These are phyloP conservation scores for Pitangus sulphuratus DNA, from an alignment of 2,797 vertebrate species.

Conservation along the genomic window DNA sequence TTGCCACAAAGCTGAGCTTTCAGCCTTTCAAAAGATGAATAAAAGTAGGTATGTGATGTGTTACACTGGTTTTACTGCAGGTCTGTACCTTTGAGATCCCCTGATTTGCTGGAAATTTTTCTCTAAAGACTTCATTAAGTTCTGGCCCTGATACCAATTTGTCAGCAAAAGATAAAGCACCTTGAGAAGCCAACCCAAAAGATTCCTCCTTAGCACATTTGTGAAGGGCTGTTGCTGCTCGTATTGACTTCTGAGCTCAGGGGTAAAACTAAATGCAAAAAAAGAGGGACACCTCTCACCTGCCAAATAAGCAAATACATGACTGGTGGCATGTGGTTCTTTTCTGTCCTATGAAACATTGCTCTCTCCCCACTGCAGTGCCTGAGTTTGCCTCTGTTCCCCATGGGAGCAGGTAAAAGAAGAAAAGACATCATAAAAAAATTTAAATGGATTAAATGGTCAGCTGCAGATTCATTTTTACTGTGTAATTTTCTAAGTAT, in stretches of 20 bases:
- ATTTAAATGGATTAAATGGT: background rate
- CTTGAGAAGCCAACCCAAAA: background rate
- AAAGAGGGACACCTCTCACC: too few relatives aligned
- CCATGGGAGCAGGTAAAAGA: background rate
- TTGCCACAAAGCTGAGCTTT: background rate
- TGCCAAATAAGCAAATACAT: background rate
- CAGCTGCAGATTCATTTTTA: background rate
- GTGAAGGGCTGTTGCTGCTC: background rate
- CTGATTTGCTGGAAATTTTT: background rate
- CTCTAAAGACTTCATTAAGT: background rate
- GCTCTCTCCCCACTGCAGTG: background rate
- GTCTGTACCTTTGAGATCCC: background rate
- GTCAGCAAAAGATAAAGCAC: background rate
- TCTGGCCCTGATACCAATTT: background rate
- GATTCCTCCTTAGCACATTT: background rate
- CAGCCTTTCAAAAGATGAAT: background rate
- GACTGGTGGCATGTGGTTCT: background rate
- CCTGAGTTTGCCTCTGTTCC: background rate
- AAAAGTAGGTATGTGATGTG: background rate
- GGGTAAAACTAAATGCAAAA: background rate
- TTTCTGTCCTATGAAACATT: slow-evolving; percentile 14
- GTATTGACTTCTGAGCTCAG: background rate
- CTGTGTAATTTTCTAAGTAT: background rate
- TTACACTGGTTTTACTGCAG: background rate
- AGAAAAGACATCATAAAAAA: background rate